Conservation (phyloP, 37 sponge, comb jelly and placozoan species). For the Haliclona indistincta region DNA sequence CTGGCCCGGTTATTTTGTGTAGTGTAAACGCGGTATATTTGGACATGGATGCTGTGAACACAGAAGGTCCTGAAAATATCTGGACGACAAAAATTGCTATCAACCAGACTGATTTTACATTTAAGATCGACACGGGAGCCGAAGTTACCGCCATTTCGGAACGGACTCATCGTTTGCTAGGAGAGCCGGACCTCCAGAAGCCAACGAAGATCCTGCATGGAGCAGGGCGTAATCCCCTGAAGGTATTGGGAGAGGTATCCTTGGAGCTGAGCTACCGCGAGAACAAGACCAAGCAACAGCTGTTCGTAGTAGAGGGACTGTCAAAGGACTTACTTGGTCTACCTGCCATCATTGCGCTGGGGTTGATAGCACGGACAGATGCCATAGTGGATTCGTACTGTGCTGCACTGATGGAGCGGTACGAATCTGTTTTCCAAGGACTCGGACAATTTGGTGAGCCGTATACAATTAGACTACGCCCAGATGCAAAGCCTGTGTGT, state of each 20-base stretch:
- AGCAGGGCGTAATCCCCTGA: no score
- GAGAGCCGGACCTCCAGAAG: not conserved
- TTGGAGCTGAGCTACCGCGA: no score
- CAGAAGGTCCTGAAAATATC: no score
- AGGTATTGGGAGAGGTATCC: no score
- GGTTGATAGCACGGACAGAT: not conserved
- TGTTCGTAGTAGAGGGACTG: constrained; percentile 10
- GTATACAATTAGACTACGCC: constrained; percentile 4
- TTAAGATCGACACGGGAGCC: constrained; percentile 43
- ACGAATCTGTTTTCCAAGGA: constrained; percentile 8
- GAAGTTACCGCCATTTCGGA: constrained; percentile 38
- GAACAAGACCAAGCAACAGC: not conserved
- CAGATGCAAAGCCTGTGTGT: constrained; percentile 7
- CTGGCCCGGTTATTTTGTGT: no score
- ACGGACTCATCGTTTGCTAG: not conserved
- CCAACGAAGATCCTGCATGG: constrained; percentile 18
- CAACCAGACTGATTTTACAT: no score
- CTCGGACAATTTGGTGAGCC: constrained; percentile 7
- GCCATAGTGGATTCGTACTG: not conserved
- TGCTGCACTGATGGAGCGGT: constrained; percentile 3
- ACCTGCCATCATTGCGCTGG: constrained; percentile 21
- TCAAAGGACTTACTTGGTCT: constrained; percentile 11
- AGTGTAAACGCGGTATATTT: no score
- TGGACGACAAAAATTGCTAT: no score
- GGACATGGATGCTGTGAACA: no score